Evolutionary conservation across 2,888 invertebrate species (phyloP).

Genomic region (Oxystoma pomonae): DNA sequence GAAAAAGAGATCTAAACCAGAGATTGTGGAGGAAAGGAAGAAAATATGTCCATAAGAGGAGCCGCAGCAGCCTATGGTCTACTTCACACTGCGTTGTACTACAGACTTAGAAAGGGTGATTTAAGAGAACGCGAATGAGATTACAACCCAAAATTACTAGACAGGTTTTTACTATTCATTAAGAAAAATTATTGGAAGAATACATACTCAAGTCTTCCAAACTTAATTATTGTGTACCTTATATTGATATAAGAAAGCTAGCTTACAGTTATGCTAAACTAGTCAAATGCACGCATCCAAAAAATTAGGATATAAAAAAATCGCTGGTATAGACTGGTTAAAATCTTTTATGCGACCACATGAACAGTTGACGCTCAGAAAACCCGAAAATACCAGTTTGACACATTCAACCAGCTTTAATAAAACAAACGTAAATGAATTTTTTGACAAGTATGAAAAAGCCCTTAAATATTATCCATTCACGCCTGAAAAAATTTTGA

Average conservation of each 20-base stretch:
- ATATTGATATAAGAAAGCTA: neutral
- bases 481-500: no score
- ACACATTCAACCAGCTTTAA: conserved; percentile 37
- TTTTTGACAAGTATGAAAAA: no score
- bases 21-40: conserved; percentile 5
- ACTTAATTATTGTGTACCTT: neutral
- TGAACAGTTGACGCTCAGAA: conserved; percentile 15
- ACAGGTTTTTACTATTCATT: conserved; percentile 1
- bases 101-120: neutral
- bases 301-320: neutral
- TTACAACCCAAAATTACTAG: neutral
- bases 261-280: neutral
- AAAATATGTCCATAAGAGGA: conserved; percentile 3
- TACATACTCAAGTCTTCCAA: neutral
- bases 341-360: conserved; percentile 13
- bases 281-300: neutral
- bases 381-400: conserved; percentile 30
- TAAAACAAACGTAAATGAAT: conserved; percentile 28
- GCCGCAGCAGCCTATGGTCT: conserved; percentile 6
- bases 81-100: conserved; percentile 2
- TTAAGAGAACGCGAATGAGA: neutral
- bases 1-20: conserved; percentile 7
- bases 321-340: conserved; percentile 1
- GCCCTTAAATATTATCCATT: no score
- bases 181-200: neutral